These are phyloP conservation scores for Bombus turneri DNA, from an alignment of 1,140 invertebrate species.

Conservation along the genomic window DNA sequence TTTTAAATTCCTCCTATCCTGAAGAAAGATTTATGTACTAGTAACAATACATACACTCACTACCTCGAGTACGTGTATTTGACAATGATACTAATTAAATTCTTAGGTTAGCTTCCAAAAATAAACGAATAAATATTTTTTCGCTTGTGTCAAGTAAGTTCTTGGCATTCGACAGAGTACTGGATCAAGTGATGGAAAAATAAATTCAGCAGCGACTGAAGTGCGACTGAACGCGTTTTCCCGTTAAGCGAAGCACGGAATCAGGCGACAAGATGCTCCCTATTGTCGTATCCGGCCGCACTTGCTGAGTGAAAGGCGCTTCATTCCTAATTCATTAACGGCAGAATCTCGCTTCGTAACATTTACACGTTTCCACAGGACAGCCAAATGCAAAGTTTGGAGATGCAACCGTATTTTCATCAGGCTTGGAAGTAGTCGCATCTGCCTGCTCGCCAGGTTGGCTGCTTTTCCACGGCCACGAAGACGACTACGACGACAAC, in stretches of 20 bases:
- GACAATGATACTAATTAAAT: no score
- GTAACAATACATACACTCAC: no score
- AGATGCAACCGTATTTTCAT: slow-evolving; percentile 56
- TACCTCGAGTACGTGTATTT: no score
- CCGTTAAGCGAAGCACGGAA: not conserved
- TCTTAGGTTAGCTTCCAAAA: no score
- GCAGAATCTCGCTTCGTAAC: slow-evolving; percentile 54
- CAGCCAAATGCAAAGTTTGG: slow-evolving; percentile 47
- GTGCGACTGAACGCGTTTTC: not conserved
- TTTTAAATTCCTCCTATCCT: no score
- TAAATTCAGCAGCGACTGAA: not conserved
- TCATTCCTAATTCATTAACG: slow-evolving; percentile 61
- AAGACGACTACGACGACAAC: not conserved
- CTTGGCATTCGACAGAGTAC: not conserved
- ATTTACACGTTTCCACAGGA: slow-evolving; percentile 62
- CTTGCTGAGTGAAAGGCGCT: slow-evolving; percentile 2
- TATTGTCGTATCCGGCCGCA: slow-evolving; percentile 26
- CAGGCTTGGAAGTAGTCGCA: slow-evolving; percentile 44
- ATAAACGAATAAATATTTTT: not conserved
- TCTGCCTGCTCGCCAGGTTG: slow-evolving; percentile 32
- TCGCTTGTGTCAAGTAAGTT: not conserved
- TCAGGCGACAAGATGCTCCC: not conserved
- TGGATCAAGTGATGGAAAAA: not conserved
- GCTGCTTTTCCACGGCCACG: not conserved
- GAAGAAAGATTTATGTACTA: no score